Base-by-base conservation (phyloP, 2,113 vertebrate species). In the Phasianus colchicus region DNA sequence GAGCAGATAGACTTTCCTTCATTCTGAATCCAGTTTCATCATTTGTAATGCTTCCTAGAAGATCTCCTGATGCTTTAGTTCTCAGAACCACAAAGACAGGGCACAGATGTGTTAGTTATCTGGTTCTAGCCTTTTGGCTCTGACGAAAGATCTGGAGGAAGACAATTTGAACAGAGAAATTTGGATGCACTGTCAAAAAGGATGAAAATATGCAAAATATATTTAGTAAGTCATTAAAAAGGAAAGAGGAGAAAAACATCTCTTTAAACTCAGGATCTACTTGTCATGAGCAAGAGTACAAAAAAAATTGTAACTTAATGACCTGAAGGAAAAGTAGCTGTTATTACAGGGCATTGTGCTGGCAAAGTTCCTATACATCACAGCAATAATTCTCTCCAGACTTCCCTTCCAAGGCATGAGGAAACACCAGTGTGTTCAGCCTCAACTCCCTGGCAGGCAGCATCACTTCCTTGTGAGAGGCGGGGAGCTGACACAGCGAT, bases 391-490 rank as follows among this genome's bases (percentile, higher is more conserved):
- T 75, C 77, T 78, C 57, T 91, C 54, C 83, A 92, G 86, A 86
- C 57, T 91, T 92, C 32, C 78, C 42, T 95, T 92, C 83, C 86
- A 79, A 91, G 54, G 76, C 83, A 93, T 86, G 73, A 95, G 80
- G 88, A 95, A 94, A 92, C 89, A 72, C 9, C 43, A 78, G 52
- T 19, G 57, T 64, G 54, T 78, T 95, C 78, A 78, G 82, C 75
- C 79, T 67, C 75, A 86, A 24, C 57, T 30, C 79, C 76, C 73
- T 92, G 90, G 88, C 92, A 96, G 55, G 76, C 50, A 2, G 72
- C 88, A 88, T 74, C 90, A 88, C 83, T 96, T 96, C 96, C 93
- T 92, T 7, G 1, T 90, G 90, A 84, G 66, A n/a, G 19, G 66
- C 55, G 73, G 65, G 54, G 71, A 93, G 93, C 83, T 93, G 86